Evolutionary conservation across 2,113 vertebrate genomes (phyloP), one percentile per base, ranked within the genome.

Genomic region (Ammodytes dubius): DNA sequence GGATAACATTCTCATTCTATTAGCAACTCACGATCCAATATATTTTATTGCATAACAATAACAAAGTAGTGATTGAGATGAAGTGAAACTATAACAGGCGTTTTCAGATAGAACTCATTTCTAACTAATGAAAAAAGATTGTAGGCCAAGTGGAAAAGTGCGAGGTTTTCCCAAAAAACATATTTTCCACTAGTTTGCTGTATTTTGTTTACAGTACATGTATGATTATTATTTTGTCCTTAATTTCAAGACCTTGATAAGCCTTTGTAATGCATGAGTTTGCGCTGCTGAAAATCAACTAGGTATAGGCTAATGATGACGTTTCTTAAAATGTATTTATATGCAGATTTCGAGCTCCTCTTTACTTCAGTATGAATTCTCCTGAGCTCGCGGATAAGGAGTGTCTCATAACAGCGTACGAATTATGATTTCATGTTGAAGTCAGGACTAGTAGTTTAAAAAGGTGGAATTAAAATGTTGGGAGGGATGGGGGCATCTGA

Each of bases 401-500:
- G 54, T 58, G 46, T 58, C 27, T 9, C 6, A 37, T n/a, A 4
- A 67, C n/a, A 53, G 35, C 68, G 74, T 39, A 14, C 17, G 3
- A 65, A 13, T 65, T 70, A 63, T 70, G 87, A 89, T 90, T 92
- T 90, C 76, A 88, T 70, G 85, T 82, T 89, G 87, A 87, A 89
- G 85, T 92, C 81, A 43, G 53, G 73, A n/a, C 49, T 15, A 60
- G 71, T 37, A 39, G 11, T 42, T 27, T 27, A 15, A 14, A 60
- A 37, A 14, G 45, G 57, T 59, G 40, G 74, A 72, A 79, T 15
- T 64, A n/a, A 72, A 52, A 19, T 2, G 3, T 64, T n/a, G 10
- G 7, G 60, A 67, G 7, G 12, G 46, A 27, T 2, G 12, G 19
- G 56, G 6, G 68, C 12, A 27, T 71, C 14, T 19, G 11, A 49